Conservation (phyloP, 2,113 vertebrate species). For the Eurystomus gularis region DNA sequence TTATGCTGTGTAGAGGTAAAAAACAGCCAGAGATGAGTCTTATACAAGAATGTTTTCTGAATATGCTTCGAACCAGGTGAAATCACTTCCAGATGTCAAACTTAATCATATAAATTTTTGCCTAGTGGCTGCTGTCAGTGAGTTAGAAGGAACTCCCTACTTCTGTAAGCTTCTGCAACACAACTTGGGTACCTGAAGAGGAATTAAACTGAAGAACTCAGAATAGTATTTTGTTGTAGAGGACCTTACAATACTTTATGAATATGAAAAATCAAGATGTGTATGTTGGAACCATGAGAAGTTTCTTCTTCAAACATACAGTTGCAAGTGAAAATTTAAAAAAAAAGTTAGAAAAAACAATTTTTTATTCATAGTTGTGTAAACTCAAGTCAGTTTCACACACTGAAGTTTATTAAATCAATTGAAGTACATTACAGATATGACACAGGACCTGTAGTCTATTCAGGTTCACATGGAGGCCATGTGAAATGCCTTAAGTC, state of each 20-base stretch:
- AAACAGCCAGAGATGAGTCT: not conserved
- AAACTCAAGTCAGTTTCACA: not conserved
- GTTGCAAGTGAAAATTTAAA: not conserved
- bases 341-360: not conserved
- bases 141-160: not conserved
- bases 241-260: not conserved
- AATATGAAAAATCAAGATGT: not conserved
- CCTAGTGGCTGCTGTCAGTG: not conserved
- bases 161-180: not conserved
- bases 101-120: not conserved
- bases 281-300: not conserved
- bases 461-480: not conserved
- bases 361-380: not conserved
- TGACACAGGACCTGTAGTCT: not conserved
- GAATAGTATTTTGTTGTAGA: not conserved
- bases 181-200: not conserved
- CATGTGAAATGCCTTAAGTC: not conserved
- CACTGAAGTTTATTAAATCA: not conserved
- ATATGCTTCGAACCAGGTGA: not conserved
- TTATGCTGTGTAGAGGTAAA: not conserved
- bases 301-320: not conserved
- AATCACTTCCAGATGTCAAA: not conserved
- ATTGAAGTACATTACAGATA: not conserved
- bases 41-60: not conserved
- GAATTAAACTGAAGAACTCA: not conserved